Evolutionary conservation across 2,113 vertebrate genomes (phyloP).

Genomic region (Neoarius graeffei): DNA sequence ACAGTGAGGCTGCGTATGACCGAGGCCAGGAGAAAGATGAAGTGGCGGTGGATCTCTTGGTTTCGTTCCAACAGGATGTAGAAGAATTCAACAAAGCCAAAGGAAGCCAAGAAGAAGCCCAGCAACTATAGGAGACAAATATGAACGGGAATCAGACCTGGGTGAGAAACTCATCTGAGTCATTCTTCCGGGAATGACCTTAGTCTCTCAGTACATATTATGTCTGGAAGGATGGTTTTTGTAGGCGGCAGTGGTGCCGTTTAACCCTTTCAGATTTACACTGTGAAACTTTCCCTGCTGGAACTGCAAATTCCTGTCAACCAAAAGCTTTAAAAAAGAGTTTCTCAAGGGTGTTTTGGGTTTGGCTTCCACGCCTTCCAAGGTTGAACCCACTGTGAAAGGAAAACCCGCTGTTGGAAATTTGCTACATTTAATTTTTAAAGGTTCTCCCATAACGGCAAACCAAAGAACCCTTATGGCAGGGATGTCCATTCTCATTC

Average conservation of each 20-base stretch:
- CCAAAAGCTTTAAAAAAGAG: neutral
- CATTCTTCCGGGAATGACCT: constrained; percentile 30
- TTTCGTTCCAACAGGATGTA: constrained; percentile 77
- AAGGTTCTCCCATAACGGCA: neutral
- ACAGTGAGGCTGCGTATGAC: constrained; percentile 78
- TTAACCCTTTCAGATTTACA: constrained; percentile 13
- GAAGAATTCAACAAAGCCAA: constrained; percentile 80
- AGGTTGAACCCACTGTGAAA: neutral
- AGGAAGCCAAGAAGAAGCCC: constrained; percentile 77
- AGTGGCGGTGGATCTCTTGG: constrained; percentile 75
- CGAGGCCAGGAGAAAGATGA: constrained; percentile 77
- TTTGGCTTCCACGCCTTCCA: neutral
- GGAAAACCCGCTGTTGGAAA: neutral
- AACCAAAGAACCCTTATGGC: neutral
- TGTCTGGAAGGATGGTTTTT: neutral
- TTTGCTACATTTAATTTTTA: neutral
- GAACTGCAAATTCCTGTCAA: neutral
- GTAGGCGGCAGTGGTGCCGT: neutral
- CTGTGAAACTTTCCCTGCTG: constrained; percentile 4
- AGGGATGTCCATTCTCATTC: neutral
- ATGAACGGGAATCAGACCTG: constrained; percentile 48
- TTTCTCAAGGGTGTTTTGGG: neutral
- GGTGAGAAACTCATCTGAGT: constrained; percentile 50
- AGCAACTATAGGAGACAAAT: constrained; percentile 65
- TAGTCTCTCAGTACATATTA: constrained; percentile 11